These are phyloP conservation scores for Hoplostethus mediterraneus DNA, from an alignment of 2,797 vertebrate genomes.

Conservation along the genomic window DNA sequence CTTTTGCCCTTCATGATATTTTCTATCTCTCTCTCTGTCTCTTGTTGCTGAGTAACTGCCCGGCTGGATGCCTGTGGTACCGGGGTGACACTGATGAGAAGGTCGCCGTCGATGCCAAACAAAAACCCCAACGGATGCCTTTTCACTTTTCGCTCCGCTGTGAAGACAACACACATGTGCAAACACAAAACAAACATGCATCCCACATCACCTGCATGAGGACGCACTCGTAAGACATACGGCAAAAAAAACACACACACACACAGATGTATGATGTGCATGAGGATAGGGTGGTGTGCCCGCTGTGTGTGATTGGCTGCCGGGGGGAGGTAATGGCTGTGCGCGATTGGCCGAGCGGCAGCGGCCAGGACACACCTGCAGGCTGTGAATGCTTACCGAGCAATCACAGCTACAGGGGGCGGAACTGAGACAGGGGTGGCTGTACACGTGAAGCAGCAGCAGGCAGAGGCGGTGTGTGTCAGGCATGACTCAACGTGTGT, in stretches of 20 bases:
- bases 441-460: slow-evolving; percentile 70
- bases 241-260: no score
- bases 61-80: slow-evolving; percentile 33
- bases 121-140: slow-evolving; percentile 4
- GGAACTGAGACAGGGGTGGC: slow-evolving; percentile 55
- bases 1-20: slow-evolving; percentile 3
- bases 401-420: slow-evolving; percentile 67
- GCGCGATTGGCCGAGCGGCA: slow-evolving; percentile 56
- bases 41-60: slow-evolving; percentile 40
- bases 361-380: slow-evolving; percentile 15
- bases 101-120: neutral
- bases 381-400: slow-evolving; percentile 59
- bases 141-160: slow-evolving; percentile 25
- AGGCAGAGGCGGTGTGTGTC: slow-evolving; percentile 47
- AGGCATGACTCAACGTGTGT: slow-evolving; percentile 70
- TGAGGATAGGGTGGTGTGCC: slow-evolving; percentile 17
- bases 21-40: neutral
- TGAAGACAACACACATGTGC: slow-evolving; percentile 56
- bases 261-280: slow-evolving; percentile 4
- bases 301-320: slow-evolving; percentile 49
- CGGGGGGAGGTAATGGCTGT: slow-evolving; percentile 8
- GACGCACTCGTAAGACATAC: slow-evolving; percentile 12
- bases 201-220: slow-evolving; percentile 13
- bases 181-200: neutral
- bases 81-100: slow-evolving; percentile 10